Base-by-base conservation (phyloP, 2,888 invertebrate species). In the Axea sp. region DNA sequence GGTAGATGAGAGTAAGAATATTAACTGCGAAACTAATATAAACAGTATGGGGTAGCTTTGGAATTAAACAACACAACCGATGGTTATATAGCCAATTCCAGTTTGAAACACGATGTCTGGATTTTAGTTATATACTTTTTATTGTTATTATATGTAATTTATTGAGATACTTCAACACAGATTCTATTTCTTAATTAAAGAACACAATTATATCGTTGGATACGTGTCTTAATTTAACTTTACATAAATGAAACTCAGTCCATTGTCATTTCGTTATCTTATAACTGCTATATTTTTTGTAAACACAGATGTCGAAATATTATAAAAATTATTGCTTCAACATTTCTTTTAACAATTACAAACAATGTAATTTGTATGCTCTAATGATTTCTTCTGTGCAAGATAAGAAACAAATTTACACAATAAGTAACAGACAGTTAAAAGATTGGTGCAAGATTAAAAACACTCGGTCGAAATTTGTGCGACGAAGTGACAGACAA, bases 401-500 rank as follows among this genome's bases (percentile, higher is more conserved):
- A n/a, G n/a, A n/a, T n/a, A n/a, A n/a, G n/a, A n/a, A n/a, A n/a
- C n/a, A n/a, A n/a, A n/a, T n/a, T n/a, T n/a, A n/a, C n/a, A n/a
- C n/a, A n/a, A n/a, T n/a, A n/a, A n/a, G n/a, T n/a, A n/a, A n/a
- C n/a, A n/a, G n/a, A n/a, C n/a, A n/a, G n/a, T n/a, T n/a, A n/a
- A n/a, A n/a, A n/a, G n/a, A n/a, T n/a, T n/a, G n/a, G n/a, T n/a
- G n/a, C n/a, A n/a, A n/a, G n/a, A n/a, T n/a, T n/a, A n/a, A n/a
- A n/a, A n/a, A n/a, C n/a, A n/a, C n/a, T n/a, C n/a, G n/a, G n/a
- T n/a, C 59, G 73, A 74, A 74, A 74, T 74, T 68, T 74, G 68
- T 69, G 64, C 47, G 11, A 69, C 68, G 45, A 69, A 4, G 30
- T 69, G 53, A 64, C 73, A 47, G 68, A 74, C 68, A 74, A 74